phyloP scores from a whole-genome alignment of 2,797 vertebrate genomes.

The Nannoperca australis region DNA sequence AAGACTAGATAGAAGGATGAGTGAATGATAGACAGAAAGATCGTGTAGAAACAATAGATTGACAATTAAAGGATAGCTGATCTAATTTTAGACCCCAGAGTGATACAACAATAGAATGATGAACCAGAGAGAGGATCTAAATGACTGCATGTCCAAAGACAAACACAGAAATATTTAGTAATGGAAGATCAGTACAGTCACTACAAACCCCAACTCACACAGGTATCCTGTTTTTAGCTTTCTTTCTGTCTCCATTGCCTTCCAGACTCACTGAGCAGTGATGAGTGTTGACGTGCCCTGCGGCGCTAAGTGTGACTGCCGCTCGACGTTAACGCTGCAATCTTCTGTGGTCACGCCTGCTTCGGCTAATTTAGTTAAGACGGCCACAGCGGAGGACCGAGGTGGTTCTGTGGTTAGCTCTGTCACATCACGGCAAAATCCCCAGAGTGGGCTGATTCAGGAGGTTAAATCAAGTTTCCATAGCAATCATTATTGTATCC shows the following conservation, averaged over 20 bases:
- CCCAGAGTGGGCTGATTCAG: not conserved
- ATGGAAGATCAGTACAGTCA: not conserved
- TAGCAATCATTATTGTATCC: no score
- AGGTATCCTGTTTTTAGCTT: conserved; percentile 2
- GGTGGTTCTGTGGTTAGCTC: not conserved
- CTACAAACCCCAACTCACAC: conserved; percentile 12
- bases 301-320: not conserved
- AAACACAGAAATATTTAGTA: not conserved
- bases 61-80: not conserved
- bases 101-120: not conserved
- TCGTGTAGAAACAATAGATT: not conserved
- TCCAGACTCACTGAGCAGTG: not conserved
- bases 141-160: not conserved
- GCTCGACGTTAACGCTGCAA: conserved; percentile 2
- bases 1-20: not conserved
- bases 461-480: not conserved
- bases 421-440: conserved; percentile 17
- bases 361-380: conserved; percentile 45
- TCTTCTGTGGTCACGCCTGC: conserved; percentile 25
- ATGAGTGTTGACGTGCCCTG: conserved; percentile 15
- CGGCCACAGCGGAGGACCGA: conserved; percentile 8
- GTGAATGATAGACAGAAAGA: not conserved
- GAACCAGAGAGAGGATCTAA: not conserved
- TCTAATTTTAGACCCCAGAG: not conserved
- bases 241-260: not conserved